A percentile compares a stretch with the other conserved stretches of the same genome.
Conservation (phyloP, 2,113 vertebrate genomes). For the Hippocampus mohnikei region DNA sequence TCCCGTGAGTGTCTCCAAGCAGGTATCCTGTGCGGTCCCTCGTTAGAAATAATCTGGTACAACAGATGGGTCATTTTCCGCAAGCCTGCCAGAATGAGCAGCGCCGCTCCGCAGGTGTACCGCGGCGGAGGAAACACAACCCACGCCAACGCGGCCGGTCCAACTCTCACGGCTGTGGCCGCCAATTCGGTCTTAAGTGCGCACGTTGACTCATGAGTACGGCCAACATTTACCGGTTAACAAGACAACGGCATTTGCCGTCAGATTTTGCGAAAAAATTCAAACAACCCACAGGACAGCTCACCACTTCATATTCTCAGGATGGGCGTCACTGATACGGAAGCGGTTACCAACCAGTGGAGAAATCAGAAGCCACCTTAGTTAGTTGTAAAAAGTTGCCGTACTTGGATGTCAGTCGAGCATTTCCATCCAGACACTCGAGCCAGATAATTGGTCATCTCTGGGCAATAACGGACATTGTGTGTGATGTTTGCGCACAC, state of each 20-base stretch:
- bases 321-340: no score
- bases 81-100: conserved; percentile 52
- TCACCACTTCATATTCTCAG: background rate
- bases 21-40: conserved; percentile 63
- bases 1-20: conserved; percentile 52
- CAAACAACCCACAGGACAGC: background rate
- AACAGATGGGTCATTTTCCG: conserved; percentile 68
- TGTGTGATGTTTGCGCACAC: no score
- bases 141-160: conserved; percentile 43
- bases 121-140: conserved; percentile 46
- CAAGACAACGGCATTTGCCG: conserved; percentile 8
- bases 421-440: no score
- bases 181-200: background rate
- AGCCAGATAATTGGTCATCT: no score
- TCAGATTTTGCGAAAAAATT: background rate
- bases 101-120: conserved; percentile 45
- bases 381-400: no score
- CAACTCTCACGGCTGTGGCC: conserved; percentile 45
- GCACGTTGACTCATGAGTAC: background rate
- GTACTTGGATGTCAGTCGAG: no score
- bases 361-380: no score
- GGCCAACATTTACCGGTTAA: background rate
- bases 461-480: no score
- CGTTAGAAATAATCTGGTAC: conserved; percentile 64
- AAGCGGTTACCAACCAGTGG: no score